A percentile compares a stretch with the other conserved stretches of the same genome.
Evolutionary conservation across 1,140 invertebrate species (phyloP).

Genomic region (Heliothis subflexa): DNA sequence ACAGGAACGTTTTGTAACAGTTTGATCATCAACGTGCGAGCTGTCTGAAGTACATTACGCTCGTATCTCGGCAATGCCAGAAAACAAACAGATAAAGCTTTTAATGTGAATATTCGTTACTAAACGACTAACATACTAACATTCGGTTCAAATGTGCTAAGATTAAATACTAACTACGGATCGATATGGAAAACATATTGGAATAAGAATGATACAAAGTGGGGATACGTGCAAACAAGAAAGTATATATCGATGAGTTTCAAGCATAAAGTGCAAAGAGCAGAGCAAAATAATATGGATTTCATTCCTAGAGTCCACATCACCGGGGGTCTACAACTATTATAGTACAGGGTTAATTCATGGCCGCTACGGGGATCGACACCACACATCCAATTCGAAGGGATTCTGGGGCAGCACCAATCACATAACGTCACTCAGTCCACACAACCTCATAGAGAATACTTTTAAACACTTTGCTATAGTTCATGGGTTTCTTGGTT

Average conservation of each 20-base stretch:
- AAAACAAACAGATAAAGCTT: conserved; percentile 87
- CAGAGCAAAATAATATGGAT: conserved; percentile 70
- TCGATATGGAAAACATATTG: conserved; percentile 52
- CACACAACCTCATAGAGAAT: conserved; percentile 78
- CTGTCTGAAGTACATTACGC: conserved; percentile 69
- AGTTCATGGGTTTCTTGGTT: conserved; percentile 7
- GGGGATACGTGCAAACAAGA: conserved; percentile 69
- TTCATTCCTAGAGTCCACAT: conserved; percentile 66
- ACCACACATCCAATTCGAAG: conserved; percentile 77
- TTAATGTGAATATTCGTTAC: conserved; percentile 63
- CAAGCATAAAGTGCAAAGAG: conserved; percentile 65
- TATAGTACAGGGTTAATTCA: conserved; percentile 63
- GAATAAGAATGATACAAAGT: conserved; percentile 46
- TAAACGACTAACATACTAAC: conserved; percentile 50
- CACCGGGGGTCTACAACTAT: conserved; percentile 66
- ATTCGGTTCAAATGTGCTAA: conserved; percentile 45
- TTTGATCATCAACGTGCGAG: conserved; percentile 59
- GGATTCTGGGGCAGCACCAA: conserved; percentile 85
- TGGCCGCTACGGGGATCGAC: conserved; percentile 67
- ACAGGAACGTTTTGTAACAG: conserved; percentile 65
- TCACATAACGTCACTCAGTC: conserved; percentile 79
- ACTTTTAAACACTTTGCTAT: background rate
- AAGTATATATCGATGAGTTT: conserved; percentile 52
- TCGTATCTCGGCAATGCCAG: conserved; percentile 83
- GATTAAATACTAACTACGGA: conserved; percentile 53